Evolutionary conservation across 1,140 invertebrate genomes (phyloP), one percentile per base, ranked within the genome.

Genomic region (Phymastichus coffea): DNA sequence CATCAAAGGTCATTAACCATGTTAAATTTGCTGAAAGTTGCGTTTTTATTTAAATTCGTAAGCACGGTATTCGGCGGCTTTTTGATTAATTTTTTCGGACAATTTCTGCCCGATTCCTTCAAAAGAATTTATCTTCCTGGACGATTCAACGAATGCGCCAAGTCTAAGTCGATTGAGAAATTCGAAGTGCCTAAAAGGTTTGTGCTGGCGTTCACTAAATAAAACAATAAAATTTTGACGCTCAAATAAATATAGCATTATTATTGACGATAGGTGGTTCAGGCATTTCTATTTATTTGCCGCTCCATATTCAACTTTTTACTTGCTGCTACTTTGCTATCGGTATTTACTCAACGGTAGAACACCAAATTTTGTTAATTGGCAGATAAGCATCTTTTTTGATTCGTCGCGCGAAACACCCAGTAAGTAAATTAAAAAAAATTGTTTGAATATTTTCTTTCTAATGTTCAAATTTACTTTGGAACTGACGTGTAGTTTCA

Each of bases 241-340:
- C n/a, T n/a, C n/a, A n/a, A n/a, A n/a, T n/a, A 44, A 33, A 17
- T 40, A 48, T 4, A 53, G 23, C 19, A 33, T 33, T 30, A 20
- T 33, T 61, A 28, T 3, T 22, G 9, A 55, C 26, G 54, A 61
- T 58, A 82, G 81, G 40, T 88, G 84, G 78, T 92, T 90, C 66
- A 81, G 74, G 67, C 89, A 92, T 76, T 91, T 91, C 69, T 92
- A 92, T 68, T 54, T 84, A 4, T 85, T 88, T 67, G 83, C 87
- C 15, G 75, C 81, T n/a, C 60, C 86, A 19, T 76, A 83, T 57
- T 82, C 82, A 44, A 70, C 77, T 25, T 41, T 76, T 70, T 78
- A 22, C 71, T 88, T 4, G 49, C 76, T 14, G 12, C 66, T 86
- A 17, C 66, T 83, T 14, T 30, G 81, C 8, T 62, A 67, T 28